Conservation (phyloP, 1,140 invertebrate species). For the Zaprionus taronus region DNA sequence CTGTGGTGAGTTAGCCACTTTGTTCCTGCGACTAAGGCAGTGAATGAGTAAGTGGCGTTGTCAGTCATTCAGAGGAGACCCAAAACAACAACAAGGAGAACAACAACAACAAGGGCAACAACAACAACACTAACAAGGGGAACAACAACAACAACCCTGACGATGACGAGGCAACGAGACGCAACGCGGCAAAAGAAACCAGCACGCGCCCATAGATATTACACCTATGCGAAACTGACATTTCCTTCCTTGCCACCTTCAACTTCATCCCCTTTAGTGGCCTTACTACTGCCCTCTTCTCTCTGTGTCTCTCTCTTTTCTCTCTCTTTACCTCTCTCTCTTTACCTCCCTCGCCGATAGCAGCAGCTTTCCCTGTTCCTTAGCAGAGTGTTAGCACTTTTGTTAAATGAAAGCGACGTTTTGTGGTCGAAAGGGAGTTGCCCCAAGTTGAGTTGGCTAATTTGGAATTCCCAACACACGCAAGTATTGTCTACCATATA, state of each 20-base stretch:
- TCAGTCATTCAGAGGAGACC: conserved; percentile 30
- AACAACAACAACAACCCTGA: background rate
- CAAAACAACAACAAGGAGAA: background rate
- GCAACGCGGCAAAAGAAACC: background rate
- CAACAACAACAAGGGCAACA: background rate
- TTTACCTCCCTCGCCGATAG: no score
- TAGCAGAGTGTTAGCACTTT: conserved; percentile 47
- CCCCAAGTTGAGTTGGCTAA: conserved; percentile 24
- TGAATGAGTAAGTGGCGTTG: conserved; percentile 50
- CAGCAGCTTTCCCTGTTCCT: background rate
- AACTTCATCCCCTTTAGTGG: background rate
- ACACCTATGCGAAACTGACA: conserved; percentile 39
- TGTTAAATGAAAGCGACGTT: conserved; percentile 56
- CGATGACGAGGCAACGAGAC: conserved; percentile 10
- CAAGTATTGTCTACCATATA: conserved; percentile 13
- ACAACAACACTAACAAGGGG: background rate
- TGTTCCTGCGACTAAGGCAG: background rate
- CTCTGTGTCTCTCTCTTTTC: background rate
- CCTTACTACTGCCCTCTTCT: background rate
- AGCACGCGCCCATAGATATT: conserved; percentile 40
- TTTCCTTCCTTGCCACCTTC: conserved; percentile 23
- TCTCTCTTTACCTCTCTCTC: background rate
- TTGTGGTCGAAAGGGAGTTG: background rate
- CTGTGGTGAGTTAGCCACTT: background rate
- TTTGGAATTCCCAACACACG: conserved; percentile 47